Evolutionary conservation across 2,113 vertebrate genomes (phyloP).

Genomic region (Ornithorhynchus anatinus): DNA sequence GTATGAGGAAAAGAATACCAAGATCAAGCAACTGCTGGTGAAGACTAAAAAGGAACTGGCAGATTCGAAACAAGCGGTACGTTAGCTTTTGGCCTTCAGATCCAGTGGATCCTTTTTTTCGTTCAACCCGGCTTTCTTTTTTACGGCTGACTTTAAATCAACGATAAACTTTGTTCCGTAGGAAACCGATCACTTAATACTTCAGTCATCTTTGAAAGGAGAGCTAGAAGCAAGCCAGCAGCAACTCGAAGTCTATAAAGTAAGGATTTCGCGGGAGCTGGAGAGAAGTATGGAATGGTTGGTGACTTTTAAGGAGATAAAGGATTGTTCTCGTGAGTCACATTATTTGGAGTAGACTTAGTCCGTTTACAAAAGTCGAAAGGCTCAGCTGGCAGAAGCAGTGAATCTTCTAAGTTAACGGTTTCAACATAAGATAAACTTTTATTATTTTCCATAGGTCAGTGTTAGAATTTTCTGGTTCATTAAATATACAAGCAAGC

Average conservation of each 20-base stretch:
- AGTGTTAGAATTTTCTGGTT: too few species aligned
- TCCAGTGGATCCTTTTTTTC: neutral
- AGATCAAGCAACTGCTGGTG: conserved; percentile 92
- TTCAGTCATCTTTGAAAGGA: conserved; percentile 86
- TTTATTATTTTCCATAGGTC: too few species aligned
- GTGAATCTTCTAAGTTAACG: too few species aligned
- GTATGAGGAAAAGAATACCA: conserved; percentile 84
- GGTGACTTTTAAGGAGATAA: too few species aligned
- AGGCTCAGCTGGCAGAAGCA: too few species aligned
- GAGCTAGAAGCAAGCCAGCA: conserved; percentile 92
- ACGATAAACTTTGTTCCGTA: conserved; percentile 60
- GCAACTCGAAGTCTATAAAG: conserved; percentile 91
- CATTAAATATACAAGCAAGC: too few species aligned
- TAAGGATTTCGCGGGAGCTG: too few species aligned
- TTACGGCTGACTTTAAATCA: conserved; percentile 17
- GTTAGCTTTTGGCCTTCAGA: conserved; percentile 37
- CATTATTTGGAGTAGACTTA: too few species aligned
- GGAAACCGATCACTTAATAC: conserved; percentile 85
- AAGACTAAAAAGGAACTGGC: conserved; percentile 95
- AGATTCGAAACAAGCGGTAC: conserved; percentile 89
- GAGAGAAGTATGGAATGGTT: too few species aligned
- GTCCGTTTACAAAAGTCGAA: too few species aligned
- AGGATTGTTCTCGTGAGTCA: too few species aligned
- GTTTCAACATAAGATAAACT: too few species aligned
- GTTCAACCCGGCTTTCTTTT: neutral